phyloP scores from a whole-genome alignment of 2,113 vertebrate species.

The Bombycilla garrulus region DNA sequence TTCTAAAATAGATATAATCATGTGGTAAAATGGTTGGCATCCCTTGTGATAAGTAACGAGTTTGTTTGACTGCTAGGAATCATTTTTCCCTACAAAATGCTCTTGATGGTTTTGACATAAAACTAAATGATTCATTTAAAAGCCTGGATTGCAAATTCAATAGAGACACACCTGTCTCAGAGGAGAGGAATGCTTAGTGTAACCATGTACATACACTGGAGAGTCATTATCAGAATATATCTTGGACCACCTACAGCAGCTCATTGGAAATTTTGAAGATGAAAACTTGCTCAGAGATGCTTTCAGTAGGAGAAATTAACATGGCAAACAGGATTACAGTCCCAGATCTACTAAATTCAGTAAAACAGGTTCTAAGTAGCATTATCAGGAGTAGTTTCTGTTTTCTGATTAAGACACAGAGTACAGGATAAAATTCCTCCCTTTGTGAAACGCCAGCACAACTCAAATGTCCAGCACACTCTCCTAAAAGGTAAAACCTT shows the following conservation, averaged over 20 bases:
- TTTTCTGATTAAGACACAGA: not conserved
- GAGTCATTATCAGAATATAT: not conserved
- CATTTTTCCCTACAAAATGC: not conserved
- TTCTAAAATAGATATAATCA: conserved; percentile 12
- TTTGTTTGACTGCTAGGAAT: conserved; percentile 32
- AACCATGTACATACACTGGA: not conserved
- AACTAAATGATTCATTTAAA: not conserved
- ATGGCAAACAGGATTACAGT: not conserved
- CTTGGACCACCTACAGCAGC: not conserved
- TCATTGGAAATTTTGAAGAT: not conserved
- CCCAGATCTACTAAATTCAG: not conserved
- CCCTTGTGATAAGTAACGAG: conserved; percentile 26
- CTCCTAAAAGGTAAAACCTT: not conserved
- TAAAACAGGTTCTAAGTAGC: not conserved
- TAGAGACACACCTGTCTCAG: not conserved
- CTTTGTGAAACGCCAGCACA: not conserved
- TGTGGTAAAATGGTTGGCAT: conserved; percentile 41
- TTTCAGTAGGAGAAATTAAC: not conserved
- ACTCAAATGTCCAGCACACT: not conserved
- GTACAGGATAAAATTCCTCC: not conserved
- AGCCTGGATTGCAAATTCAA: not conserved
- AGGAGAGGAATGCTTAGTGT: not conserved
- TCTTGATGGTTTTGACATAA: conserved; percentile 43
- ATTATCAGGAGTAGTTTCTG: not conserved
- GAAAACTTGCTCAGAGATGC: not conserved